Conservation (phyloP, 2,113 vertebrate genomes). For the Pachyramphus minor region DNA sequence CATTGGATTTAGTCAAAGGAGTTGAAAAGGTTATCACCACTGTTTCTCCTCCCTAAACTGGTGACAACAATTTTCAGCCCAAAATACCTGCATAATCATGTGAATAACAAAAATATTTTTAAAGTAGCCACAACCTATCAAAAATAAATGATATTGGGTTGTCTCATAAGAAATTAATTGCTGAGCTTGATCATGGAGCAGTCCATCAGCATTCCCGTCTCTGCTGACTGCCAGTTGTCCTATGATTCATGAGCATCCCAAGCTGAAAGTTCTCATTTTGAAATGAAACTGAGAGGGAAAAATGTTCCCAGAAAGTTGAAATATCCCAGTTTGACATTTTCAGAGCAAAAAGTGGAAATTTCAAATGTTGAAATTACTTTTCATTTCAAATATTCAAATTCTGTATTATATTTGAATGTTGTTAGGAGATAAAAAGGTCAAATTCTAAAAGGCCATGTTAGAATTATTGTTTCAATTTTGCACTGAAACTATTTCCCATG, state of each 20-base stretch:
- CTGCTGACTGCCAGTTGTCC: not conserved
- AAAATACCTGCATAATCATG: not conserved
- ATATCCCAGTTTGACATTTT: constrained; percentile 41
- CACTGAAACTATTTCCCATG: constrained; percentile 8
- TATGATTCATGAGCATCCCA: not conserved
- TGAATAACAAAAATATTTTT: not conserved
- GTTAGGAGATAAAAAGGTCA: constrained; percentile 65
- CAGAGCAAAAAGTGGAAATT: constrained; percentile 49
- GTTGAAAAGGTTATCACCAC: not conserved
- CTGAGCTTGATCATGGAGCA: not conserved
- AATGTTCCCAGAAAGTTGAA: constrained; percentile 43
- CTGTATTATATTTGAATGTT: constrained; percentile 50
- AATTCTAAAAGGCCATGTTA: constrained; percentile 54
- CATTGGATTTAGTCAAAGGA: not conserved
- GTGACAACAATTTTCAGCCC: not conserved
- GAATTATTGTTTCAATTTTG: constrained; percentile 63
- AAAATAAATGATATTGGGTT: not conserved
- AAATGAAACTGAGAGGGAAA: not conserved
- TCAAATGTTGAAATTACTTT: constrained; percentile 61
- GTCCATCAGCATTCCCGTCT: not conserved
- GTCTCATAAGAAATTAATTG: not conserved
- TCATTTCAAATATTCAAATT: constrained; percentile 59
- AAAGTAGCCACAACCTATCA: not conserved
- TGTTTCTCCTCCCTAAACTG: not conserved
- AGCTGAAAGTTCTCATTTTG: not conserved